These are phyloP conservation scores for Chascanopsetta lugubris DNA, from an alignment of 2,113 vertebrate species.

Conservation along the genomic window DNA sequence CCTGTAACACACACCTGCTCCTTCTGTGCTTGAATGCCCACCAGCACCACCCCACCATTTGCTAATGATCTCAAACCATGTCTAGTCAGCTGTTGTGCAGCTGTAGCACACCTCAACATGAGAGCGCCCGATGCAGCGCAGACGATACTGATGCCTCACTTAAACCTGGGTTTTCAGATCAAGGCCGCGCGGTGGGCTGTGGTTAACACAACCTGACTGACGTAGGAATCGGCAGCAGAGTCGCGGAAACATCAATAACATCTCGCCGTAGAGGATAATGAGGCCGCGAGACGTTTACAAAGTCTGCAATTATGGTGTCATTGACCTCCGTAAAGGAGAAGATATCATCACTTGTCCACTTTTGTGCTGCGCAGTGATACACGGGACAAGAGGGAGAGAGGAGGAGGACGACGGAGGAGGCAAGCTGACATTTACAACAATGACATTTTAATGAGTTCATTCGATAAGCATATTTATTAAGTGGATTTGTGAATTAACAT, in stretches of 20 bases:
- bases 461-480: constrained; percentile 1
- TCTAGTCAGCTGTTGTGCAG: constrained; percentile 33
- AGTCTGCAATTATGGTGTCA: constrained; percentile 63
- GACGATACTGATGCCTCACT: constrained; percentile 39
- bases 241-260: constrained; percentile 51
- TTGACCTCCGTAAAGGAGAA: constrained; percentile 58
- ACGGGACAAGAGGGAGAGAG: constrained; percentile 1
- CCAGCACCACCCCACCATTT: constrained; percentile 21
- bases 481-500: background rate
- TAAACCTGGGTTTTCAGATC: constrained; percentile 38
- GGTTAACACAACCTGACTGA: constrained; percentile 24
- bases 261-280: constrained; percentile 49
- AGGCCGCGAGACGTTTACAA: constrained; percentile 52
- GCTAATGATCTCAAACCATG: constrained; percentile 35
- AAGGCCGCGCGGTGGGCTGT: constrained; percentile 1
- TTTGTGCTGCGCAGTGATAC: constrained; percentile 12
- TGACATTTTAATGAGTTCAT: background rate
- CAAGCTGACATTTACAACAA: background rate
- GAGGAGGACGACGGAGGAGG: background rate
- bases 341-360: constrained; percentile 54
- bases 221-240: constrained; percentile 31
- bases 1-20: constrained; percentile 41
- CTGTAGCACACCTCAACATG: constrained; percentile 23
- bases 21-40: constrained; percentile 5
- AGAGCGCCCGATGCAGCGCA: constrained; percentile 25